Conservation (phyloP, 2,888 invertebrate species). For the Eucera pruinosa region DNA sequence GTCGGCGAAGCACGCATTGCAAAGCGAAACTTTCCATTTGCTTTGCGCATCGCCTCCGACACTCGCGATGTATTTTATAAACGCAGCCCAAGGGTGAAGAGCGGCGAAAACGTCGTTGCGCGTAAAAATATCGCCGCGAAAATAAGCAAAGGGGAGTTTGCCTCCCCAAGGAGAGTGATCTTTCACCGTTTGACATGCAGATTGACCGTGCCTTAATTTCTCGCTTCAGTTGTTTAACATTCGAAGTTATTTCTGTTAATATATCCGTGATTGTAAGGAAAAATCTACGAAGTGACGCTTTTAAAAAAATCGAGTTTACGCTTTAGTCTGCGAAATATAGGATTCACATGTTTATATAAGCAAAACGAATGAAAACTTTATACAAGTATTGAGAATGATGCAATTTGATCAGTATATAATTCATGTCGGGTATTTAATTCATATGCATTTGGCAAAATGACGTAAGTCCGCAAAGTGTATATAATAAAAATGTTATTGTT, state of each 20-base stretch:
- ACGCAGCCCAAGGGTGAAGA: too few relatives aligned
- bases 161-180: slow-evolving; percentile 62
- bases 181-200: slow-evolving; percentile 55
- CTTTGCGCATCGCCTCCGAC: slow-evolving; percentile 6
- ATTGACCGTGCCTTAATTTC: slow-evolving; percentile 32
- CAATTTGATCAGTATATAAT: too few relatives aligned
- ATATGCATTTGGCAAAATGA: too few relatives aligned
- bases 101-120: slow-evolving; percentile 42
- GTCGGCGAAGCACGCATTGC: background rate
- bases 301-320: too few relatives aligned
- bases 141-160: slow-evolving; percentile 71
- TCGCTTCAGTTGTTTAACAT: background rate
- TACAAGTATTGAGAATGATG: too few relatives aligned
- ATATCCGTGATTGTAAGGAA: background rate
- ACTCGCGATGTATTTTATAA: slow-evolving; percentile 43
- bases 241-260: slow-evolving; percentile 4
- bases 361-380: too few relatives aligned
- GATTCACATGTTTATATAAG: too few relatives aligned
- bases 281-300: too few relatives aligned
- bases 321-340: too few relatives aligned
- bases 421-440: too few relatives aligned
- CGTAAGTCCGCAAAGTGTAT: too few relatives aligned
- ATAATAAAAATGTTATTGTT: too few relatives aligned
- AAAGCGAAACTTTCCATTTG: slow-evolving; percentile 55
- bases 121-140: slow-evolving; percentile 75